These are phyloP conservation scores for Zaprionus lachaisei DNA, from an alignment of 1,140 invertebrate species.

Conservation along the genomic window DNA sequence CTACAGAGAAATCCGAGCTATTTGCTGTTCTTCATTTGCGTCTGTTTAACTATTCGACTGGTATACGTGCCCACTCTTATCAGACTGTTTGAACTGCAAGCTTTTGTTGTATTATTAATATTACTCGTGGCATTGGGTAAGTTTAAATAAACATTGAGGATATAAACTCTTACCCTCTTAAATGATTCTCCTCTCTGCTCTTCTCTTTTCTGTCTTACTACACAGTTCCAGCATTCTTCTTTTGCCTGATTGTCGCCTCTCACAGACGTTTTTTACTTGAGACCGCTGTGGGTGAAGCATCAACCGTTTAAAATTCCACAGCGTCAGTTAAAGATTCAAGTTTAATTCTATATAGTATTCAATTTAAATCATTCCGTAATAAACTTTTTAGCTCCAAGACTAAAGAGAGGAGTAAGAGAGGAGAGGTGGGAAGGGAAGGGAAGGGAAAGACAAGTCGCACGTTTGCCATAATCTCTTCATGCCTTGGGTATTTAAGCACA, in stretches of 20 bases:
- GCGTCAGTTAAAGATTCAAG: background rate
- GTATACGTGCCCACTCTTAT: background rate
- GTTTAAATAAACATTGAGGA: too few relatives aligned
- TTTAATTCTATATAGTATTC: background rate
- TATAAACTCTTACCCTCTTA: background rate
- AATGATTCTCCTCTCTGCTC: background rate
- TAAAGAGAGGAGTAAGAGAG: too few relatives aligned
- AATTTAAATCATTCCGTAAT: background rate
- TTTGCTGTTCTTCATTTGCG: background rate
- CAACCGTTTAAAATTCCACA: background rate
- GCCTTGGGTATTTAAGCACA: constrained; percentile 30
- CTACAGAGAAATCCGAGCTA: background rate
- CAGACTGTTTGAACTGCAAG: background rate
- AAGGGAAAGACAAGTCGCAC: background rate
- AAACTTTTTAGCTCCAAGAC: background rate
- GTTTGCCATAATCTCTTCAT: constrained; percentile 33
- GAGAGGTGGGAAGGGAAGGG: too few relatives aligned
- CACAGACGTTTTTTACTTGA: background rate
- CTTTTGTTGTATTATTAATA: background rate
- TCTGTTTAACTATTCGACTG: background rate
- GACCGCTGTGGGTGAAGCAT: background rate
- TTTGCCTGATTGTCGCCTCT: background rate
- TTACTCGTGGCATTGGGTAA: background rate
- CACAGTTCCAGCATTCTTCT: background rate
- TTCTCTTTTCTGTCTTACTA: too few relatives aligned